Evolutionary conservation across 2,113 vertebrate species (phyloP).

Genomic region (Lampris incognitus): DNA sequence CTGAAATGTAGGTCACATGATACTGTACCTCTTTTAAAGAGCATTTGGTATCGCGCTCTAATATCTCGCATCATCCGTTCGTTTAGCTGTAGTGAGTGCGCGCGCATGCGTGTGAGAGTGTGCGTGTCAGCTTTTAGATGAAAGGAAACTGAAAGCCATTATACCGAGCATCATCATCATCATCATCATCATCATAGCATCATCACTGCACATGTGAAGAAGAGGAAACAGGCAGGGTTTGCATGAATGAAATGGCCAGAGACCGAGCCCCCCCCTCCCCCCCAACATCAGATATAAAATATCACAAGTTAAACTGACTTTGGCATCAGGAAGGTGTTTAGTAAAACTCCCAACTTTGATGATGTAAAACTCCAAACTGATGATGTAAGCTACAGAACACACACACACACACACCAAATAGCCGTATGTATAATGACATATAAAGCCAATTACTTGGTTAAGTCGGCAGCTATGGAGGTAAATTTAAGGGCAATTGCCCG

Average conservation of each 20-base stretch:
- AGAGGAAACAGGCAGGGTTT: too few species aligned
- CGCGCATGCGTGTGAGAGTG: conserved; percentile 5
- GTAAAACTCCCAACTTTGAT: not conserved
- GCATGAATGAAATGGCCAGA: too few species aligned
- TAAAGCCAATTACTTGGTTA: conserved; percentile 49
- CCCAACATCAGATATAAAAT: too few species aligned
- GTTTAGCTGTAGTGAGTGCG: not conserved
- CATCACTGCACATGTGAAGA: too few species aligned
- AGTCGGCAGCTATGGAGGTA: conserved; percentile 50
- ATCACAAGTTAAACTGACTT: too few species aligned
- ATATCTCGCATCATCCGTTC: not conserved
- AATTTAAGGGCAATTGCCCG: conserved; percentile 58
- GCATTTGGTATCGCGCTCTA: not conserved
- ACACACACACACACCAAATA: too few species aligned
- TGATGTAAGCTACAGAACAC: not conserved
- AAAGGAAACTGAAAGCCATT: too few species aligned
- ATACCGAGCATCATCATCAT: too few species aligned
- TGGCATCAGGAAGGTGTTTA: too few species aligned
- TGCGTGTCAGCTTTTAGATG: too few species aligned
- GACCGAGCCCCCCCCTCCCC: too few species aligned
- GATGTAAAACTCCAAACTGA: not conserved
- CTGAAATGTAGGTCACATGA: conserved; percentile 1
- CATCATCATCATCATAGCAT: too few species aligned
- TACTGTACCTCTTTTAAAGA: not conserved
- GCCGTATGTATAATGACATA: conserved; percentile 1